A percentile compares a stretch with the other conserved stretches of the same genome.
phyloP scores from a whole-genome alignment of 2,888 invertebrate genomes.

The Ophion ellenae region DNA sequence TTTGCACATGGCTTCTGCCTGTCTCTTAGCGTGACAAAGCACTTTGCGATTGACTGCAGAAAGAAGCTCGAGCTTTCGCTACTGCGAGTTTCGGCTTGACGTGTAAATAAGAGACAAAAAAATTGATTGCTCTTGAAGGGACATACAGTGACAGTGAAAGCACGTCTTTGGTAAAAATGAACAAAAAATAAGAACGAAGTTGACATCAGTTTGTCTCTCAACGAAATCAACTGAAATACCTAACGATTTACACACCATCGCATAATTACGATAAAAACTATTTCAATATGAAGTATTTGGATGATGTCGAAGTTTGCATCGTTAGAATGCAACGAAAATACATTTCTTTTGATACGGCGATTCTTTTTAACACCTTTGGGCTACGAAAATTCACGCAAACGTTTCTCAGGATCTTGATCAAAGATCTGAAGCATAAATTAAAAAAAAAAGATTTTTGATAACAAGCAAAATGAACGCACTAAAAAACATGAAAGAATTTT shows the following conservation, averaged over 20 bases:
- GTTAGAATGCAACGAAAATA: too few species aligned
- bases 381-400: too few species aligned
- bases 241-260: background rate
- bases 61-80: constrained; percentile 36
- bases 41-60: constrained; percentile 46
- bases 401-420: too few species aligned
- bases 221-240: background rate
- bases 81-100: constrained; percentile 1
- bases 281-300: too few species aligned
- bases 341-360: too few species aligned
- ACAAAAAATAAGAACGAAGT: background rate
- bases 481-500: too few species aligned
- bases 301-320: too few species aligned
- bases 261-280: background rate
- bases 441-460: too few species aligned
- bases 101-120: background rate
- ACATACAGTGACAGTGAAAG: background rate
- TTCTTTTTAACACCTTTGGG: too few species aligned
- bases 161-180: background rate
- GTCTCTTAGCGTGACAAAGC: constrained; percentile 27
- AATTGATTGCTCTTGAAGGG: background rate
- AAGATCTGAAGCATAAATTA: too few species aligned
- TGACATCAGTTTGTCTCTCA: background rate
- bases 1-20: constrained; percentile 48
- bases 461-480: too few species aligned